Evolutionary conservation across 2,888 invertebrate species (phyloP).

Genomic region (Malacosoma neustria): DNA sequence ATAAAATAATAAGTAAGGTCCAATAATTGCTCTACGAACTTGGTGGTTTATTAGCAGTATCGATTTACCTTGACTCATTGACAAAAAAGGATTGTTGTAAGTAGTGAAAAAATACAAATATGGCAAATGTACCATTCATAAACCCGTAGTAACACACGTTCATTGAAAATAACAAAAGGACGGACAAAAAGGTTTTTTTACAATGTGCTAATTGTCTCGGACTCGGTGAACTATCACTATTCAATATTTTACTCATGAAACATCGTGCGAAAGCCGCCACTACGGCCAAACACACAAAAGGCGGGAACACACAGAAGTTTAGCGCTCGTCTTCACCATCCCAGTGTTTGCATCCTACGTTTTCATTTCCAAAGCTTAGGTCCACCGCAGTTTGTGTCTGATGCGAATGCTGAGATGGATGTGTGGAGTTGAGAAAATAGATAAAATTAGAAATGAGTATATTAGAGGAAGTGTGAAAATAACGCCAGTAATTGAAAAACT

Average conservation of each 20-base stretch:
- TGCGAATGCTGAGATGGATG: too few relatives aligned
- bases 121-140: neutral
- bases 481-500: too few relatives aligned
- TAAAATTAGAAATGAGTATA: too few relatives aligned
- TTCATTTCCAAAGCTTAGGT: too few relatives aligned
- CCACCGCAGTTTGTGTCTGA: too few relatives aligned
- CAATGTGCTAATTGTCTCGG: neutral
- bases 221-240: neutral
- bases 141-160: neutral
- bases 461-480: too few relatives aligned
- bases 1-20: neutral
- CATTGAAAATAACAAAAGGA: slow-evolving; percentile 3
- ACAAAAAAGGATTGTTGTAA: neutral
- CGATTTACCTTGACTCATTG: neutral
- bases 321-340: too few relatives aligned
- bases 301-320: too few relatives aligned
- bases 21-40: neutral
- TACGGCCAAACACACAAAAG: too few relatives aligned
- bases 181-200: neutral
- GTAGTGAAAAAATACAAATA: neutral
- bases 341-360: too few relatives aligned
- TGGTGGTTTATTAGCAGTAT: neutral
- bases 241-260: slow-evolving; percentile 1
- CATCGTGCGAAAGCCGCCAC: neutral
- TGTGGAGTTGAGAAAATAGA: too few relatives aligned